Base-by-base conservation (phyloP, 2,113 vertebrate genomes). In the Meleagris gallopavo region DNA sequence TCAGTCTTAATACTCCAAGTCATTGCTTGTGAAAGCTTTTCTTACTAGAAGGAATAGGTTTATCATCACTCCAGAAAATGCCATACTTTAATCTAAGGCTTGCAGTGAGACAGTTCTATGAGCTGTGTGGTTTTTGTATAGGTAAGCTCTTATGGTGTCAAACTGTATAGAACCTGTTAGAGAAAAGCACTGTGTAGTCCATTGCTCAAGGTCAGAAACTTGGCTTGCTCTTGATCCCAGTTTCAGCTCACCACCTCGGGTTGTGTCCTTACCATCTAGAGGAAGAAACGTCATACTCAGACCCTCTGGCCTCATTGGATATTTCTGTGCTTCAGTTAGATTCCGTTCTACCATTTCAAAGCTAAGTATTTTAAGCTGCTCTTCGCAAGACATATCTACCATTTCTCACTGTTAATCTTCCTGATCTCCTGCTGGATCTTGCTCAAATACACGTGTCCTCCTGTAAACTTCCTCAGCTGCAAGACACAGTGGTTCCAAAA, bases 351-450 rank as follows among this genome's bases (percentile, higher is more conserved):
- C 94, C 88, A 84, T 94, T 97, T 96, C 93, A 91, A 82, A 88
- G 95, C 67, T 52, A 74, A 93, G 90, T 94, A 95, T 93, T 93
- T 94, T 94, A 96, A 96, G 95, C 93, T 84, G 87, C 66, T 96
- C 89, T 83, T 95, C 75, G 32, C 86, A 69, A 82, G 86, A 85
- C 84, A 50, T 94, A 29, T 3, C 88, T 95, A 79, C 90, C 95
- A 87, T 94, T 95, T 95, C 97, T 96, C 93, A 80, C 80, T 79
- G 46, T 95, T 97, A 97, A 92, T 91, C 94, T 95, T 86, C 83
- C 79, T 93, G 92, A 75, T 83, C 73, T 97, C 46, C 78, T 79
- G 89, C 80, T 97, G 97, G 97, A 93, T 69, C 77, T 83, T 27
- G 82, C 92, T 95, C 97, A 97, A 80, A 78, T 17, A 52, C 25